Percentiles rank a stretch among this genome's conserved stretches.
Evolutionary conservation across 1,140 invertebrate species (phyloP).

Genomic region (Eupeodes corollae): DNA sequence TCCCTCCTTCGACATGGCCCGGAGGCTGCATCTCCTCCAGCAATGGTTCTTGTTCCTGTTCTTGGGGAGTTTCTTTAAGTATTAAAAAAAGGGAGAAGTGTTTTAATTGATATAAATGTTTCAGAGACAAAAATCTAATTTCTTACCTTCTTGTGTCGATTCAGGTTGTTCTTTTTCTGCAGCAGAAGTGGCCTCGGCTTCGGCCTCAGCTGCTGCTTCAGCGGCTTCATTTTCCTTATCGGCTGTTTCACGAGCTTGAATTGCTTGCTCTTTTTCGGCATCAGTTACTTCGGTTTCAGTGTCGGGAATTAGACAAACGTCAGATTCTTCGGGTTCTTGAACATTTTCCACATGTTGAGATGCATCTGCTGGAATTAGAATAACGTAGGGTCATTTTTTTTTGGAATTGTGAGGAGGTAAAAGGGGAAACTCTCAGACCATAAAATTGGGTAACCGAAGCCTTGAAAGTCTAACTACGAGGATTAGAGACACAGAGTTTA

Average conservation of each 20-base stretch:
- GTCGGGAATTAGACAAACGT: conserved; percentile 33
- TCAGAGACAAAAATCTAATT: too few relatives aligned
- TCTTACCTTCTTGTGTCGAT: conserved; percentile 5
- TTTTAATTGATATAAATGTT: too few relatives aligned
- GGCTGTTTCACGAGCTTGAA: conserved; percentile 42
- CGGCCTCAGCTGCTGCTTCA: conserved; percentile 9
- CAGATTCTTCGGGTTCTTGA: conserved; percentile 30
- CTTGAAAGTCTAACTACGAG: too few relatives aligned
- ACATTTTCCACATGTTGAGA: conserved; percentile 29
- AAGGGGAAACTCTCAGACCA: too few relatives aligned
- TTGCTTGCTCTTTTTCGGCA: conserved; percentile 47
- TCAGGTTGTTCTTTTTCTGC: conserved; percentile 1
- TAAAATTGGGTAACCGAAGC: too few relatives aligned
- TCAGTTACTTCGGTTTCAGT: conserved; percentile 49
- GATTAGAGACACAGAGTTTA: too few relatives aligned
- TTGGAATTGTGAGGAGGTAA: too few relatives aligned
- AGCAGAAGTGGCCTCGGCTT: conserved; percentile 7
- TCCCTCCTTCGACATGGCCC: conserved; percentile 10
- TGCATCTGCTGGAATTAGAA: too few relatives aligned
- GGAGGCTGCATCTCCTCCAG: conserved; percentile 16
- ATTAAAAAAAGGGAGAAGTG: too few relatives aligned
- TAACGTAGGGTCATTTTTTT: too few relatives aligned
- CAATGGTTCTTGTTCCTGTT: conserved; percentile 17
- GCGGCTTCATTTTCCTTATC: conserved; percentile 31
- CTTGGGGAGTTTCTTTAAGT: too few relatives aligned